Conservation (phyloP, 2,797 vertebrate genomes). For the Chaenodraco wilsoni region DNA sequence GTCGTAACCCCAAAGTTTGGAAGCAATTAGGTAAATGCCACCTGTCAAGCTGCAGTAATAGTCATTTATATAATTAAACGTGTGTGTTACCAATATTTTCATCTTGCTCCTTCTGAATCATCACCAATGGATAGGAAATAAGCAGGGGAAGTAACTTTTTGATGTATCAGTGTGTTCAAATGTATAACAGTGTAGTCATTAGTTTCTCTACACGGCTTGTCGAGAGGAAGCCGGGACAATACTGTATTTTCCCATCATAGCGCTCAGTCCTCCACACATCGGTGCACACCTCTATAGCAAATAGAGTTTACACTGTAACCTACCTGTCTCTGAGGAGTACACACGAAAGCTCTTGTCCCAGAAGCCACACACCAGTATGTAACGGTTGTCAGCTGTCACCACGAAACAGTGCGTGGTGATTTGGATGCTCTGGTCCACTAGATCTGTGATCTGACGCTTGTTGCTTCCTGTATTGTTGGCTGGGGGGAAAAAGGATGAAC, state of each 20-base stretch:
- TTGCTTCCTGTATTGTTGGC: conserved; percentile 94
- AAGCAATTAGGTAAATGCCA: not conserved
- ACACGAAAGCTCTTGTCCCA: conserved; percentile 99
- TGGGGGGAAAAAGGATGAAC: conserved; percentile 61
- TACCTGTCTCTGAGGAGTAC: conserved; percentile 98
- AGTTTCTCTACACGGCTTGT: conserved; percentile 48
- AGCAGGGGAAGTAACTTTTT: not conserved
- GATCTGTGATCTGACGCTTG: conserved; percentile 98
- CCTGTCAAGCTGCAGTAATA: not conserved
- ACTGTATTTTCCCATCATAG: conserved; percentile 64
- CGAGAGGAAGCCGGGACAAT: conserved; percentile 49
- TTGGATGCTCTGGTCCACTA: conserved; percentile 99
- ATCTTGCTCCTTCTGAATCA: not conserved
- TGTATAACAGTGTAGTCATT: conserved; percentile 35
- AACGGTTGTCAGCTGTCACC: conserved; percentile 99
- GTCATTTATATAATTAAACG: conserved; percentile 1
- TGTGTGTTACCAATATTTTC: not conserved
- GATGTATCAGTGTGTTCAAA: not conserved
- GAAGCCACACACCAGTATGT: conserved; percentile 98
- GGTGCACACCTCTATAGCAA: conserved; percentile 69
- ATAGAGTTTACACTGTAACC: conserved; percentile 73
- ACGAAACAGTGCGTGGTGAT: conserved; percentile 99
- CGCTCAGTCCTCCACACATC: conserved; percentile 68
- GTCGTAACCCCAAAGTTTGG: not conserved
- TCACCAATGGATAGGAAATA: not conserved